These are phyloP conservation scores for Parnassius smintheus DNA, from an alignment of 2,888 invertebrate species.

Conservation along the genomic window DNA sequence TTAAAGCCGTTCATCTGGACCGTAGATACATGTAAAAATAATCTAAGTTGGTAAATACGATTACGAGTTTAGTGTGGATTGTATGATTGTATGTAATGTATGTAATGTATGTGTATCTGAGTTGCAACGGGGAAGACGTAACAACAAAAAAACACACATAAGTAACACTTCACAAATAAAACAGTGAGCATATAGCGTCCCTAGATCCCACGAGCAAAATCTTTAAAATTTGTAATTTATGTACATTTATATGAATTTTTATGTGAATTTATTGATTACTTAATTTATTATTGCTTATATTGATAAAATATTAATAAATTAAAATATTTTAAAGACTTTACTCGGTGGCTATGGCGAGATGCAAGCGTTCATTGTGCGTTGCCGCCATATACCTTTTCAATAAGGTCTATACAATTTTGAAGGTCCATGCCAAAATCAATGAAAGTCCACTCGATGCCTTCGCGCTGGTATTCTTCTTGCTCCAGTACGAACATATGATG, in stretches of 20 bases:
- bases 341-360: conserved; percentile 69
- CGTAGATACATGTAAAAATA: conserved; percentile 56
- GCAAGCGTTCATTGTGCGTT: conserved; percentile 77
- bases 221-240: conserved; percentile 29
- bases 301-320: conserved; percentile 16
- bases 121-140: conserved; percentile 41
- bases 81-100: conserved; percentile 38
- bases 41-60: conserved; percentile 38
- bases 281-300: too few relatives aligned
- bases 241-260: not conserved
- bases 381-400: conserved; percentile 91
- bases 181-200: conserved; percentile 58
- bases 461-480: conserved; percentile 97
- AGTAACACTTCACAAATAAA: conserved; percentile 57
- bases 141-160: conserved; percentile 46
- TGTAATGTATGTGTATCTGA: conserved; percentile 40
- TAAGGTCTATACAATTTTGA: conserved; percentile 96
- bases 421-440: conserved; percentile 99
- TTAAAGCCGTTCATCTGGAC: conserved; percentile 95
- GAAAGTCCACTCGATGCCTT: conserved; percentile 97
- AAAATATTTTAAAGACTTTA: conserved; percentile 41
- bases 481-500: conserved; percentile 99
- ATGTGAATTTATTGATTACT: too few relatives aligned
- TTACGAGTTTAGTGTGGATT: conserved; percentile 35
- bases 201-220: conserved; percentile 55